Evolutionary conservation across 2,797 vertebrate genomes (phyloP).

Genomic region (Peromyscus eremicus): DNA sequence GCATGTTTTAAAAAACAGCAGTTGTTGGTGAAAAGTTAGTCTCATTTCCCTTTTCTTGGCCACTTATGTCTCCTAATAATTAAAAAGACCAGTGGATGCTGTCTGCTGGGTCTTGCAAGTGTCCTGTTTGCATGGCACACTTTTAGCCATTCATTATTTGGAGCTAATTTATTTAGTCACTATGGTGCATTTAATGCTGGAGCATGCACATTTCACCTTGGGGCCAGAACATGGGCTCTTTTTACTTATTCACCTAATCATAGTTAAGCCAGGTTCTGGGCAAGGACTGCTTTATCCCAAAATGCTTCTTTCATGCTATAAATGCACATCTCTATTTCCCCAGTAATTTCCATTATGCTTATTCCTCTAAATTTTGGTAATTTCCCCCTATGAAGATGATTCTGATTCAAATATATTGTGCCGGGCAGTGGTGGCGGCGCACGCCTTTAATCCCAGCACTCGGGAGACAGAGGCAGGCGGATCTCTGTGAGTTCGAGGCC

Average conservation of each 20-base stretch:
- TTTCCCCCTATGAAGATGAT: constrained; percentile 14
- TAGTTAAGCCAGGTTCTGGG: constrained; percentile 52
- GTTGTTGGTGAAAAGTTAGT: constrained; percentile 47
- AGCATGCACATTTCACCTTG: constrained; percentile 46
- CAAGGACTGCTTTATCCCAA: neutral
- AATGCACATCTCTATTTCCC: neutral
- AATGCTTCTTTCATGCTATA: constrained; percentile 49
- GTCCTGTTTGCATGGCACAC: neutral
- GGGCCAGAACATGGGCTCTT: constrained; percentile 9
- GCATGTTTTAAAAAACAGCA: neutral
- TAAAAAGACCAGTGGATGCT: neutral
- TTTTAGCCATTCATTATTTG: constrained; percentile 34
- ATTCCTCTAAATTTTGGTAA: constrained; percentile 46
- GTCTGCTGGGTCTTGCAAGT: neutral
- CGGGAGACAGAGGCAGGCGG: too few relatives aligned
- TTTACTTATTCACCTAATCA: constrained; percentile 18
- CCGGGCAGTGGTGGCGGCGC: too few relatives aligned
- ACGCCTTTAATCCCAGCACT: too few relatives aligned
- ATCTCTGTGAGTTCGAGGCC: too few relatives aligned
- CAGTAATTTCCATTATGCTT: neutral
- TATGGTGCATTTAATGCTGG: constrained; percentile 29
- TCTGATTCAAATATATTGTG: constrained; percentile 41
- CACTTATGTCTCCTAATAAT: constrained; percentile 10
- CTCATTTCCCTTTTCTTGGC: neutral
- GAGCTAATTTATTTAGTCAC: constrained; percentile 17